Evolutionary conservation across 2,888 invertebrate species (phyloP).

Genomic region (Gibbula magus): DNA sequence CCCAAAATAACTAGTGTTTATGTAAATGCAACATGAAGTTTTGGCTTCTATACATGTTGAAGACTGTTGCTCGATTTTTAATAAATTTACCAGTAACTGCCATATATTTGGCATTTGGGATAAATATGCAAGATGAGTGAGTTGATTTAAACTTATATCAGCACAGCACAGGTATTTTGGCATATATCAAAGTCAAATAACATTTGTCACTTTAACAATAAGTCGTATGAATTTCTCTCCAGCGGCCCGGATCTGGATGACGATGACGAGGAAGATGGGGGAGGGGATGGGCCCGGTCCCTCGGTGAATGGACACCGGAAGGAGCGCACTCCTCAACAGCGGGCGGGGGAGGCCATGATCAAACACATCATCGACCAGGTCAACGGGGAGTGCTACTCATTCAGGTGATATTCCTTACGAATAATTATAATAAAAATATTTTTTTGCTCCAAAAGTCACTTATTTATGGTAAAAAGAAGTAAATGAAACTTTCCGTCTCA

Average conservation of each 20-base stretch:
- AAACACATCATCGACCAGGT: constrained; percentile 70
- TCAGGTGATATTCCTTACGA: constrained; percentile 58
- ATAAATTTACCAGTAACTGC: too few relatives aligned
- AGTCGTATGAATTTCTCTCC: constrained; percentile 18
- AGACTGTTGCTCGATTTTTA: too few relatives aligned
- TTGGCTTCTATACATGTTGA: too few relatives aligned
- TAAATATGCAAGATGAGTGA: too few relatives aligned
- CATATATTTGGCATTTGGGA: too few relatives aligned
- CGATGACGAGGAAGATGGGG: constrained; percentile 56
- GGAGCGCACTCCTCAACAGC: constrained; percentile 70
- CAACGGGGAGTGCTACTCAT: constrained; percentile 74
- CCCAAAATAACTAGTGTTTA: too few relatives aligned
- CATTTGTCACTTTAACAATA: not conserved
- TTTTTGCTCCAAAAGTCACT: too few relatives aligned
- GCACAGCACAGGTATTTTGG: not conserved
- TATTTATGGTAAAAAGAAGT: too few relatives aligned
- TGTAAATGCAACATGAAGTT: too few relatives aligned
- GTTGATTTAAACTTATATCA: not conserved
- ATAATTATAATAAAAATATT: too few relatives aligned
- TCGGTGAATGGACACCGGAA: constrained; percentile 58
- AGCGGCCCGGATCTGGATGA: constrained; percentile 70
- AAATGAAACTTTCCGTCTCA: too few relatives aligned
- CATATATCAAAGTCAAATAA: too few relatives aligned
- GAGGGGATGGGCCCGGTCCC: constrained; percentile 32
- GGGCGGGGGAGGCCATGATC: constrained; percentile 67